These are phyloP conservation scores for Drosophila takahashii DNA, from an alignment of 1,140 invertebrate genomes.

Conservation along the genomic window DNA sequence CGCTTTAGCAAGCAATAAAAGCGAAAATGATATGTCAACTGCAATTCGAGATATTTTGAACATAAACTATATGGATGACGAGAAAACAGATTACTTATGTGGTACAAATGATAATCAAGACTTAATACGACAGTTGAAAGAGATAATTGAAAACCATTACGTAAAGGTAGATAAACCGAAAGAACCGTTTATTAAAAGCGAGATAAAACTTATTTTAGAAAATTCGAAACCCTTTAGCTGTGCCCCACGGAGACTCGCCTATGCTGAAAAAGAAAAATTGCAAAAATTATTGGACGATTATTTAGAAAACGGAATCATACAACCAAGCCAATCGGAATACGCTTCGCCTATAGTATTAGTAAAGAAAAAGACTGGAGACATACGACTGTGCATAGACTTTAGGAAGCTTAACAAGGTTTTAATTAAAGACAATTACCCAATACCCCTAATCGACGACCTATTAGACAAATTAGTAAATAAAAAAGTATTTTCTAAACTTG, in stretches of 20 bases:
- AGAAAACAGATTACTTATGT: too few species aligned
- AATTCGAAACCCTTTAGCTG: not conserved
- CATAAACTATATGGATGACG: too few species aligned
- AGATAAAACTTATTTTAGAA: not conserved
- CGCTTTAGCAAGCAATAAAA: not conserved
- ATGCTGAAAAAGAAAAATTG: not conserved
- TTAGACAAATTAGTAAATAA: not conserved
- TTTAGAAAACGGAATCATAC: constrained; percentile 5
- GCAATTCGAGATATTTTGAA: too few species aligned
- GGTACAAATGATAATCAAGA: too few species aligned
- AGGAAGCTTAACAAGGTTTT: not conserved
- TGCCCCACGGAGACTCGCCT: not conserved
- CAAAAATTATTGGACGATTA: constrained; percentile 13
- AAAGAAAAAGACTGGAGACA: not conserved
- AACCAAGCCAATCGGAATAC: constrained; percentile 3
- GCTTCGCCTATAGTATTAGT: constrained; percentile 2
- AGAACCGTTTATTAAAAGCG: not conserved
- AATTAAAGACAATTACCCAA: not conserved
- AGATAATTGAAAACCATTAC: not conserved
- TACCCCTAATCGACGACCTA: too few species aligned
- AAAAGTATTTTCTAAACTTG: not conserved
- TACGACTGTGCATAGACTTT: not conserved
- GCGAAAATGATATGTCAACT: too few species aligned
- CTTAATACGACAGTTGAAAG: not conserved
- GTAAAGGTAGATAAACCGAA: not conserved